Conservation (phyloP, 2,113 vertebrate genomes). For the Xenotilapia flavipinnis region DNA sequence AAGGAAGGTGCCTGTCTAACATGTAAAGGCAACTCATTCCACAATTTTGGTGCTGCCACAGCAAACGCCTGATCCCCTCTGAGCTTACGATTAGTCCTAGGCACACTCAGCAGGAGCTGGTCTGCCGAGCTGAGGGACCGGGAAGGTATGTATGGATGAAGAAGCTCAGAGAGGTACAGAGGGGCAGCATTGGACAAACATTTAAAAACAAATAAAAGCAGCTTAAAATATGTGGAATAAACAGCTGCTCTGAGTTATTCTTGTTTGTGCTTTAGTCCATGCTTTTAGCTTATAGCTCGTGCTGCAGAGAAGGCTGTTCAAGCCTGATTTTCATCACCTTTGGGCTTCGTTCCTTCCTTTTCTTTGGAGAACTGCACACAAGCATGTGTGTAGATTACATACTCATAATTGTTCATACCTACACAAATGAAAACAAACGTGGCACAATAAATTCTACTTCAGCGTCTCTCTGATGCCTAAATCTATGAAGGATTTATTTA, state of each 20-base stretch:
- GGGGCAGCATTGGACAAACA: not conserved
- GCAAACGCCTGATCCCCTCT: not conserved
- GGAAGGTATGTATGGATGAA: not conserved
- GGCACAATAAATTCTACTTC: not conserved
- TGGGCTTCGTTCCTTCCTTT: not conserved
- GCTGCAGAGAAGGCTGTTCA: not conserved
- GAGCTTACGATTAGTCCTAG: not conserved
- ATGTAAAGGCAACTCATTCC: not conserved
- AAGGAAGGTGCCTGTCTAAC: not conserved
- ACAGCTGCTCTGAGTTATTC: not conserved
- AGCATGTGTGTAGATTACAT: not conserved
- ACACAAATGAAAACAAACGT: not conserved
- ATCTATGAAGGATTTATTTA: not conserved
- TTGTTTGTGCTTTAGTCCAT: not conserved
- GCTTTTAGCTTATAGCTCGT: not conserved
- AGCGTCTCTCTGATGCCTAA: not conserved
- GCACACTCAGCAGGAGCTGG: not conserved
- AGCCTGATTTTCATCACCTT: not conserved
- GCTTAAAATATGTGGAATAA: not conserved
- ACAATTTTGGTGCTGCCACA: not conserved
- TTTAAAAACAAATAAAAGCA: not conserved
- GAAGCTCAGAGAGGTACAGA: not conserved
- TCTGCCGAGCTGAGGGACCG: rapidly evolving
- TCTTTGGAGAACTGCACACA: not conserved
- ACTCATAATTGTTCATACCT: not conserved